Base-by-base conservation (phyloP, 2,113 vertebrate species). In the Lamprotornis superbus region DNA sequence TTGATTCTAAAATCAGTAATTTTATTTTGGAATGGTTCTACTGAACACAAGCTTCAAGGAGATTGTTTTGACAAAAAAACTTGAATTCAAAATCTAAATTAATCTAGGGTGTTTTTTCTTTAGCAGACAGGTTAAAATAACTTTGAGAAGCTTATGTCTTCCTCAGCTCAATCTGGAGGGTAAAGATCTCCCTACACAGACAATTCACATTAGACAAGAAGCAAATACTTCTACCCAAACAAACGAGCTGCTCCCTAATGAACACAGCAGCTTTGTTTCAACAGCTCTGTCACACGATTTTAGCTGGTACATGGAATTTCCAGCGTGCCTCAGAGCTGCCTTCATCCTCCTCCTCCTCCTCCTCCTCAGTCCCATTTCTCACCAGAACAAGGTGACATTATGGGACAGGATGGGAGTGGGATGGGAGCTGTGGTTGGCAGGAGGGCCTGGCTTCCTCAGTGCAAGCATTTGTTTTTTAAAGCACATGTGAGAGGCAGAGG, bases 401-500 rank as follows among this genome's bases (percentile, higher is more conserved):
- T 88, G 82, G 68, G 55, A 93, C 75, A 91, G 52, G 89, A 83
- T 33, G 49, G 52, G 80, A 91, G 94, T 94, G 94, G 94, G 93
- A 91, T 91, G 93, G 79, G 55, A 90, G 86, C 76, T 55, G 55
- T 27, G 35, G 18, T 83, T 97, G 89, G 86, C 90, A 89, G 83
- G 35, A 90, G 73, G 56, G 83, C 47, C 87, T 68, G 56, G 73
- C 83, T 87, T 60, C 93, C 82, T 59, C 9, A 35, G 35, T 56
- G 25, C 57, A 64, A 71, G 80, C 47, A 21, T 89, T 93, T 93
- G 73, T 39, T 71, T 83, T 90, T 84, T 55, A 24, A 89, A 84
- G 35, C 49, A 69, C 70, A 30, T 93, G 35, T 65, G 68, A 90
- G 74, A 91, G 39, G 59, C 64, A 92, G 83, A 89, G 44, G 37